Evolutionary conservation across 2,888 invertebrate species (phyloP), one percentile per base, ranked within the genome.

Genomic region (Leucophenga maculata): DNA sequence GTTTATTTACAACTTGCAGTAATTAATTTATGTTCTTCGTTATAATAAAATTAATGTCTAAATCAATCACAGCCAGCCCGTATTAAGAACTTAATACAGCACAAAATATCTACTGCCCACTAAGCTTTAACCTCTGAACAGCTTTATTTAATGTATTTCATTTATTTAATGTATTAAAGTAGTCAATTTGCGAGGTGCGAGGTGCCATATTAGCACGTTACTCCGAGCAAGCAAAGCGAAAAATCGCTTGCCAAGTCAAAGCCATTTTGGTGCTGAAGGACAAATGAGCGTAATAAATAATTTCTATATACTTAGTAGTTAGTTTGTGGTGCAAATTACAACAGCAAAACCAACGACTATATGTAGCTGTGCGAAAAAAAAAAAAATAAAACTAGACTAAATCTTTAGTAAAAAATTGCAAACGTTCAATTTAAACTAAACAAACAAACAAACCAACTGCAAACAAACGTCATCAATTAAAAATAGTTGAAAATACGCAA

Each of bases 401-500:
- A 50, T 50, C 50, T 46, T 18, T 14, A 44, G 39, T 26, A 62
- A 59, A 62, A 22, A 64, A 32, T n/a, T 60, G 39, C 39, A 64
- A 48, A n/a, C 39, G 11, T 39, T 39, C 39, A 39, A 64, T 44
- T 13, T 50, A n/a, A 50, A 16, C 50, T 18, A 50, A 50, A 44
- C 14, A n/a, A 62, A 62, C 6, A 62, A 62, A 62, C 16, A 11
- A 44, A 20, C 14, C 32, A 48, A 1, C 6, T 9, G 57, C 20
- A 65, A 39, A 70, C 82, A 75, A 64, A 80, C 82, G 82, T 82
- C 83, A 84, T 78, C 84, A 78, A 81, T 84, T 84, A 74, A 75
- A 82, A 84, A 82, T 81, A 80, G 83, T 77, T 77, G 75, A 79
- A 77, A 76, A 80, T 78, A 79, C 83, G 81, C 83, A 83, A 77